Evolutionary conservation across 2,113 vertebrate genomes (phyloP).

Genomic region (Rhipidura dahli): DNA sequence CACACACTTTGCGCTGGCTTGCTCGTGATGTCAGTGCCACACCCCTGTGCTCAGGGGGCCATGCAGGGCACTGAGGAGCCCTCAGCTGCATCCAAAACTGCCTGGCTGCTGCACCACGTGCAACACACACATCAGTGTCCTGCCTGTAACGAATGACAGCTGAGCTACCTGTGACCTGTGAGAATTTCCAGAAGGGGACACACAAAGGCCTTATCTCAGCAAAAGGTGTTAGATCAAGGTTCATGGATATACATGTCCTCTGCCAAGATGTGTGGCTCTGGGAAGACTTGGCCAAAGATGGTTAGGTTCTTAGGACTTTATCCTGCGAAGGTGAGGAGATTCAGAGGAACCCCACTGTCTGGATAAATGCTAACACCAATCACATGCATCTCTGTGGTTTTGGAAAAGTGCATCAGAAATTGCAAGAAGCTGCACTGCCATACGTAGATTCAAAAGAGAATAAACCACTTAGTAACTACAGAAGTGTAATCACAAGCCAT

Average conservation of each 20-base stretch:
- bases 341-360: neutral
- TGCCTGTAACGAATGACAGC: neutral
- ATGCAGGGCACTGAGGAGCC: neutral
- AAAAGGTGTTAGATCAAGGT: neutral
- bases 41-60: neutral
- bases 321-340: neutral
- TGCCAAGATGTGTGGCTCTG: neutral
- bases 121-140: no score
- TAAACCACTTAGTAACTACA: neutral
- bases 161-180: neutral
- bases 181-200: neutral
- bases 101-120: neutral
- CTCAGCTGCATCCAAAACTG: neutral
- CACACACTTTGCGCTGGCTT: accelerated
- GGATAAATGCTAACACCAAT: neutral
- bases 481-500: neutral
- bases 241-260: neutral
- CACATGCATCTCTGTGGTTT: neutral
- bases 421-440: neutral
- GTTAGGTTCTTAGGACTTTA: neutral
- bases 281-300: neutral
- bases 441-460: neutral
- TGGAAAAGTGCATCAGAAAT: neutral
- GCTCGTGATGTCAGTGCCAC: accelerated
- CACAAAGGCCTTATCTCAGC: neutral